Percentiles rank a stretch among this genome's conserved stretches.
Evolutionary conservation across 2,888 invertebrate genomes (phyloP).

Genomic region (Syritta pipiens): DNA sequence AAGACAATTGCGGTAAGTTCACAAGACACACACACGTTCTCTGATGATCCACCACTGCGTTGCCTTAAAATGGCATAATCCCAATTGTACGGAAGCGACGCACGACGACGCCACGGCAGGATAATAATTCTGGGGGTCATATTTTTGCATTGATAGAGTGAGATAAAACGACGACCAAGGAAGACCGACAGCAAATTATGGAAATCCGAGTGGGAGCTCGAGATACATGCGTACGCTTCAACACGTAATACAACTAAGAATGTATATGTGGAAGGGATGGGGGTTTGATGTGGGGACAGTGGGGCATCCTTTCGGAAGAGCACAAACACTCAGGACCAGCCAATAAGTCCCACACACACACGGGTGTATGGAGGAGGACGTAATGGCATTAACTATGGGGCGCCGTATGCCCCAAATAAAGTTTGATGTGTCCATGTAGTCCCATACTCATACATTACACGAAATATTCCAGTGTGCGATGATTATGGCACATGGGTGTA

Average conservation of each 20-base stretch:
- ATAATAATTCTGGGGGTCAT: conserved; percentile 40
- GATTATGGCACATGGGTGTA: conserved; percentile 80
- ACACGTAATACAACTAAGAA: conserved; percentile 60
- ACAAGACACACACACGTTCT: conserved; percentile 5
- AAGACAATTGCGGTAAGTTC: conserved; percentile 58
- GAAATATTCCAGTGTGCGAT: conserved; percentile 77
- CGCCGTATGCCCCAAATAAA: conserved; percentile 74
- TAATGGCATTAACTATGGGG: conserved; percentile 65
- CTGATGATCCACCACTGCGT: not conserved
- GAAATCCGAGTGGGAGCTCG: conserved; percentile 58
- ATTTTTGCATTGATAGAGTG: conserved; percentile 64
- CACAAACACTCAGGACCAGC: conserved; percentile 64
- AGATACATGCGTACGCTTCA: conserved; percentile 64
- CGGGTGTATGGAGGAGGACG: conserved; percentile 13
- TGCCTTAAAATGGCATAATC: not conserved
- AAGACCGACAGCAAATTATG: conserved; percentile 57
- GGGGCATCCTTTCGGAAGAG: conserved; percentile 46
- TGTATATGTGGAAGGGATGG: conserved; percentile 45
- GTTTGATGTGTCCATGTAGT: conserved; percentile 78
- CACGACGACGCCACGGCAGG: conserved; percentile 33
- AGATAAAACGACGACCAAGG: conserved; percentile 51
- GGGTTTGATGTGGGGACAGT: conserved; percentile 1
- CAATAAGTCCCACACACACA: conserved; percentile 52
- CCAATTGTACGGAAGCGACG: not conserved
- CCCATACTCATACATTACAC: conserved; percentile 74